Conservation (phyloP, 2,888 invertebrate genomes). For the Acronicta aceris region DNA sequence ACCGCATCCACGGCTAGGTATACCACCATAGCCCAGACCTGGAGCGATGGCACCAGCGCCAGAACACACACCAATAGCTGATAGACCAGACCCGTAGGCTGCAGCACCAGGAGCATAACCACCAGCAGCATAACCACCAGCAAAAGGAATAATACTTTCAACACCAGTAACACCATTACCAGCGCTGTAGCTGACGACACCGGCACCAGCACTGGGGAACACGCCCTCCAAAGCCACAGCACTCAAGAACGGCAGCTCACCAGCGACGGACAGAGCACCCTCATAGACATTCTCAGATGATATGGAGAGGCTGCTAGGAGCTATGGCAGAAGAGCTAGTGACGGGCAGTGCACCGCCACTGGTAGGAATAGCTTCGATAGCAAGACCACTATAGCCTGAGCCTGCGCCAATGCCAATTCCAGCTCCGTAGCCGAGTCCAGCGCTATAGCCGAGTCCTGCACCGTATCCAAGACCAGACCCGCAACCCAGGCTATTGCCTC, state of each 20-base stretch:
- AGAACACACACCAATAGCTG: neutral
- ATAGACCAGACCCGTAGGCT: neutral
- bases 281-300: conserved; percentile 21
- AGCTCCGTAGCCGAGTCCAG: too few species aligned
- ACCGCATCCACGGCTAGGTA: too few species aligned
- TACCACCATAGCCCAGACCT: neutral
- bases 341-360: conserved; percentile 17
- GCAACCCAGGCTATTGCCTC: neutral
- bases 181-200: conserved; percentile 13
- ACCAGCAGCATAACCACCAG: neutral
- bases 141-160: too few species aligned
- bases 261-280: neutral
- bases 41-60: neutral
- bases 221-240: neutral
- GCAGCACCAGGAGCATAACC: neutral
- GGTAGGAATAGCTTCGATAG: conserved; percentile 19
- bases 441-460: neutral
- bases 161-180: neutral
- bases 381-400: neutral
- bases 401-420: neutral
- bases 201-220: conserved; percentile 2
- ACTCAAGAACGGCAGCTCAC: neutral
- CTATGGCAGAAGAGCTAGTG: conserved; percentile 3
- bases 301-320: neutral
- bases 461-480: neutral